Base-by-base conservation (phyloP, 2,113 vertebrate genomes). In the Myiozetetes cayanensis region DNA sequence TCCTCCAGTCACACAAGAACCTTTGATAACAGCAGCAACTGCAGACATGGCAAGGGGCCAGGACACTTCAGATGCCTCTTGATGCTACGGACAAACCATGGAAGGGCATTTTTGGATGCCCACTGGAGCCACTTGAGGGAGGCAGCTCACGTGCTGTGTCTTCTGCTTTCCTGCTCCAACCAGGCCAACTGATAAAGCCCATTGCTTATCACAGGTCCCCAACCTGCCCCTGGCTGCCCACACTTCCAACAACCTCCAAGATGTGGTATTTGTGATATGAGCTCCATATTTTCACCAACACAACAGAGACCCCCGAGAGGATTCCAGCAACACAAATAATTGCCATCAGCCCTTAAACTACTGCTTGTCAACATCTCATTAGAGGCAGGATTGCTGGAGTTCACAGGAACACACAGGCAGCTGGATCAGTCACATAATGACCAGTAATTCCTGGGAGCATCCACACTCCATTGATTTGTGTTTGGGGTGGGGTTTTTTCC, bases 251-350 rank as follows among this genome's bases (percentile, higher is more conserved):
- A 47, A 6, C 61, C 77, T 55, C 6, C 3, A 9, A 39, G 33
- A 41, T 41, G 39, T 41, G 39, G 39, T 41, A 41, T 25, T 41
- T 35, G 50, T 1, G 35, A 2, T 6, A 19, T 0, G 56, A 88
- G 50, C 55, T 75, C 23, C 10, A 0, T 47, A 50, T 71, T 76
- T 70, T 20, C n/a, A 65, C 61, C 61, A 61, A 68, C 20, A 39
- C 76, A 28, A 14, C 4, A 2, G 56, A 72, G 67, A 74, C 24
- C 9, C 49, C 85, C 23, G 22, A 90, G 31, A 86, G 61, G n/a
- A 83, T 73, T 83, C 76, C 79, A 89, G 75, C 77, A 87, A 89
- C 7, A 84, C 52, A 78, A 94, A 47, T 65, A 84, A 95, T 78
- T 80, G 53, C 63, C 71, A 85, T 30, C 63, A 71, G 67, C 47